Evolutionary conservation across 2,888 invertebrate genomes (phyloP).

Genomic region (Macropis europaea): DNA sequence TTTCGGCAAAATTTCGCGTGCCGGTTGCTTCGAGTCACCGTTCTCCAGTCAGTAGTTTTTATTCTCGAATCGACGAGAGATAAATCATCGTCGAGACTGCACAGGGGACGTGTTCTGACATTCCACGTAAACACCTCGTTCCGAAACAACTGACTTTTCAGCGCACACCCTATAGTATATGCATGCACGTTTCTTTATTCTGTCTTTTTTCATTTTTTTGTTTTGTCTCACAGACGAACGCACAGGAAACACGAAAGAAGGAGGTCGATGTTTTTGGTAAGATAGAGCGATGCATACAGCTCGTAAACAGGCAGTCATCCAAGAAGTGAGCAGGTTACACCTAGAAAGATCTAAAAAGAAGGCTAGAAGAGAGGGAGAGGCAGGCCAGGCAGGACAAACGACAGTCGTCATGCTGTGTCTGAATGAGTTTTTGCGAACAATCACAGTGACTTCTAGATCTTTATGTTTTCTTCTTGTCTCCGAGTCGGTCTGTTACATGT

Average conservation of each 20-base stretch:
- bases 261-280: slow-evolving; percentile 17
- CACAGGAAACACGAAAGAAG: slow-evolving; percentile 20
- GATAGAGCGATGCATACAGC: slow-evolving; percentile 59
- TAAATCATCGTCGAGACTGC: background rate
- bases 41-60: background rate
- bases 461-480: too few relatives aligned
- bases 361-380: slow-evolving; percentile 49
- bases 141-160: slow-evolving; percentile 15
- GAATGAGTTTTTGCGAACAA: slow-evolving; percentile 13
- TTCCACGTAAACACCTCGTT: slow-evolving; percentile 27
- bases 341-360: slow-evolving; percentile 63
- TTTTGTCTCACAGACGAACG: slow-evolving; percentile 29
- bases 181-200: slow-evolving; percentile 51
- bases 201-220: too few relatives aligned
- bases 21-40: slow-evolving; percentile 4
- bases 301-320: slow-evolving; percentile 62
- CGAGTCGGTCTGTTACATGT: too few relatives aligned
- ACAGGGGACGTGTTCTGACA: slow-evolving; percentile 32
- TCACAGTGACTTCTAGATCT: background rate
- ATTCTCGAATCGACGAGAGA: background rate
- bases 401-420: slow-evolving; percentile 51
- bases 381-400: slow-evolving; percentile 58
- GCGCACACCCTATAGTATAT: slow-evolving; percentile 28
- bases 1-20: too few relatives aligned
- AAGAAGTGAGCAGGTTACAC: slow-evolving; percentile 65